Percentiles rank a stretch among this genome's conserved stretches.
phyloP scores from a whole-genome alignment of 2,113 vertebrate genomes.

The Pangasianodon hypophthalmus region DNA sequence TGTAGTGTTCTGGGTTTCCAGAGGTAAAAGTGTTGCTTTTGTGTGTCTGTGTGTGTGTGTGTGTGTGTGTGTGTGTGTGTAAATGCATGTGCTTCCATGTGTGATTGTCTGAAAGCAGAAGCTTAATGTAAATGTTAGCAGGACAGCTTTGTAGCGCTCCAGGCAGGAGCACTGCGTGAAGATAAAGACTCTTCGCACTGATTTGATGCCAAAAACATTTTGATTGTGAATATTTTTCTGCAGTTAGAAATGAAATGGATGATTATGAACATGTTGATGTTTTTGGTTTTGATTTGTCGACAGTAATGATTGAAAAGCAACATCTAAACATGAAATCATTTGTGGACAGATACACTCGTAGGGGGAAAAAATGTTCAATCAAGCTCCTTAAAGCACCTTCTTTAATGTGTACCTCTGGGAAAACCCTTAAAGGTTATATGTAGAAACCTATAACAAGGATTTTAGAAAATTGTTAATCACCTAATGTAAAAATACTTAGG shows the following conservation, averaged over 20 bases:
- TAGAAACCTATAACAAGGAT: not conserved
- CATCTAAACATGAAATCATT: not conserved
- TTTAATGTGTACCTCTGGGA: not conserved
- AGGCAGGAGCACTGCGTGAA: not conserved
- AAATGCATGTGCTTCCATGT: conserved; percentile 18
- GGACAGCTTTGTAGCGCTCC: conserved; percentile 19
- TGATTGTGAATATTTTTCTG: not conserved
- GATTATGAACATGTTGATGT: not conserved
- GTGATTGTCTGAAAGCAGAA: not conserved
- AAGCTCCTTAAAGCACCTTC: not conserved
- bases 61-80: conserved; percentile 27
- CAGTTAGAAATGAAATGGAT: not conserved
- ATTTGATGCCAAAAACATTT: not conserved
- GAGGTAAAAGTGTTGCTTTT: conserved; percentile 4
- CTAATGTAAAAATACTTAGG: not conserved
- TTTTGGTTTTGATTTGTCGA: not conserved
- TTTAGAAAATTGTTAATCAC: not conserved
- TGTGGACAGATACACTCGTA: not conserved
- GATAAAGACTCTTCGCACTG: not conserved
- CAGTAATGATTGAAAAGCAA: not conserved
- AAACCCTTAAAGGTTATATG: not conserved
- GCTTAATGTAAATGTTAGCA: conserved; percentile 20
- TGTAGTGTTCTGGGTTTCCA: not conserved
- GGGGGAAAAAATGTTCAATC: not conserved
- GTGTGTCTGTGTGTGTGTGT: conserved; percentile 26